Evolutionary conservation across 1,140 invertebrate genomes (phyloP).

Genomic region (Papilio dardanus): DNA sequence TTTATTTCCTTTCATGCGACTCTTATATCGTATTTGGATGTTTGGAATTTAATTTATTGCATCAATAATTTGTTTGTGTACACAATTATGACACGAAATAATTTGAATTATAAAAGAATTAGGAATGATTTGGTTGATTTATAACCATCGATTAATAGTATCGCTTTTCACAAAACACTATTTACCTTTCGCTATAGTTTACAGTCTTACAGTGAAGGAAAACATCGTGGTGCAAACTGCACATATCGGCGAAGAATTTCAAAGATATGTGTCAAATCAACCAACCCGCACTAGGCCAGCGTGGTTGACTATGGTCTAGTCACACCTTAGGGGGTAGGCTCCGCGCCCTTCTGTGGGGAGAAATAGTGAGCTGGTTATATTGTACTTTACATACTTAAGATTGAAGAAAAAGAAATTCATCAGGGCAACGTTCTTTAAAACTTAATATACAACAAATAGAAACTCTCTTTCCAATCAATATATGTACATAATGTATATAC

Average conservation of each 20-base stretch:
- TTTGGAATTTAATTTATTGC: not conserved
- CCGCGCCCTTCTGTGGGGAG: no score
- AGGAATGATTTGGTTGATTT: not conserved
- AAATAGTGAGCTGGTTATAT: no score
- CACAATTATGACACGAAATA: not conserved
- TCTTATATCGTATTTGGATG: not conserved
- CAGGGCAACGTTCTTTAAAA: not conserved
- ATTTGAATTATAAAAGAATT: not conserved
- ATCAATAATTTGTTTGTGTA: constrained; percentile 26
- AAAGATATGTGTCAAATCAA: no score
- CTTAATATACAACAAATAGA: not conserved
- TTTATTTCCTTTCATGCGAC: constrained; percentile 23
- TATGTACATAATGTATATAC: constrained; percentile 1
- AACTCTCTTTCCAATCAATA: constrained; percentile 11
- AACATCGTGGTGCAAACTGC: no score
- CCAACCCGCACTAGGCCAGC: no score
- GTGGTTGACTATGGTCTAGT: no score
- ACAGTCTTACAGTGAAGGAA: no score
- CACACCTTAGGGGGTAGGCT: no score
- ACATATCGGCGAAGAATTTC: no score
- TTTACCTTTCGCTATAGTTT: not conserved
- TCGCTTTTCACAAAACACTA: not conserved
- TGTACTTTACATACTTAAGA: not conserved
- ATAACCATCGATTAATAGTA: not conserved
- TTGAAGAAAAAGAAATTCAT: not conserved